Evolutionary conservation across 2,113 vertebrate species (phyloP), one percentile per base, ranked within the genome.

Genomic region (Phrynocephalus versicolor): DNA sequence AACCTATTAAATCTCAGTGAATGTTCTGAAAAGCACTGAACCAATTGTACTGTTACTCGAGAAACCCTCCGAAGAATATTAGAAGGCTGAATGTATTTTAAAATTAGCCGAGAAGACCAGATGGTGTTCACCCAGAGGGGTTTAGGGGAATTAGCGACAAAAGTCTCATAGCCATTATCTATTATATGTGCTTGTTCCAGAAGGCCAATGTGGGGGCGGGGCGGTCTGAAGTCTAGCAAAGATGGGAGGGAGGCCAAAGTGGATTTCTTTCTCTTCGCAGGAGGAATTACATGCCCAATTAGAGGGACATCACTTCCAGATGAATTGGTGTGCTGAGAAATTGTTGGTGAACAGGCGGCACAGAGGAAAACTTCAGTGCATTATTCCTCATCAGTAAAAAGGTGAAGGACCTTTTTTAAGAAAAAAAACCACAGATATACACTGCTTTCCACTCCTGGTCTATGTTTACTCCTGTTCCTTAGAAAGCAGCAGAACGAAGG

Each of bases 101-200:
- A 88, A 88, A 87, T 81, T 2, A 0, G 81, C 88, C 81, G 82
- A 91, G 86, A 91, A 79, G 90, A 81, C 89, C 93, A 95, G 94
- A 94, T 94, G 94, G 92, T 88, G 71, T 82, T 35, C 37, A 94
- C 92, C 84, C 92, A 74, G 0, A 88, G 94, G 82, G 94, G 85
- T 92, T 94, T 93, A 94, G 91, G 92, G 87, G 92, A 95, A 95
- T 95, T 95, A 95, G 93, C 87, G 89, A 84, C 74, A 91, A 93
- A 92, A 93, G 92, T 94, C 93, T 92, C 91, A 89, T 89, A 90
- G 87, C 88, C 89, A 89, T 94, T 95, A 95, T 93, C 92, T 89
- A 91, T 94, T 92, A 94, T 72, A 88, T 88, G 88, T 84, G 87
- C 89, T 82, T 80, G 83, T 81, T 95, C 82, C 90, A 78, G 81